Evolutionary conservation across 2,113 vertebrate species (phyloP).

Genomic region (Desmodus rotundus): DNA sequence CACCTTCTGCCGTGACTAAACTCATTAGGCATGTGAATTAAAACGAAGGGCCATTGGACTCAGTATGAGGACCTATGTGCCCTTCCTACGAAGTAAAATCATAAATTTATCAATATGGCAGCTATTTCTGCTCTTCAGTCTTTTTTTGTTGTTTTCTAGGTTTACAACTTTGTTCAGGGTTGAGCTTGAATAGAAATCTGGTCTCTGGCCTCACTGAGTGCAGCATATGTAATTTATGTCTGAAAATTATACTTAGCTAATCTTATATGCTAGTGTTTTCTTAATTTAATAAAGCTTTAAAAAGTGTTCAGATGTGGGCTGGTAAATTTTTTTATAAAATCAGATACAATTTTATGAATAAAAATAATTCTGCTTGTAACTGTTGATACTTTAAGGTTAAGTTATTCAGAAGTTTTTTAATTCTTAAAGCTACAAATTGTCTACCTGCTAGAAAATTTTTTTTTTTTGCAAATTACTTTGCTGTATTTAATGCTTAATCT

Average conservation of each 20-base stretch:
- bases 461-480: constrained; percentile 4
- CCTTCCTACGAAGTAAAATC: not conserved
- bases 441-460: not conserved
- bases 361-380: constrained; percentile 1
- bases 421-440: not conserved
- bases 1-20: not conserved
- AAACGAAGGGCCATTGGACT: not conserved
- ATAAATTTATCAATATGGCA: not conserved
- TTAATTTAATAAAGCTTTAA: not conserved
- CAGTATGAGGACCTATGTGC: not conserved
- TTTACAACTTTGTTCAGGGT: constrained; percentile 27
- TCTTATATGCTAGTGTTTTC: not conserved
- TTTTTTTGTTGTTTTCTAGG: not conserved
- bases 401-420: not conserved
- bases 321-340: not conserved
- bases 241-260: not conserved
- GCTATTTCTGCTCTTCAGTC: not conserved
- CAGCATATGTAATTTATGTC: not conserved
- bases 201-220: not conserved
- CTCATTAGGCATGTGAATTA: not conserved
- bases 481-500: not conserved
- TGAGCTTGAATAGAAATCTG: not conserved
- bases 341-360: not conserved
- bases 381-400: not conserved
- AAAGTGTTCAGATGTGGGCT: not conserved